These are phyloP conservation scores for Ormyrus thymus DNA, from an alignment of 2,888 invertebrate genomes.

Conservation along the genomic window DNA sequence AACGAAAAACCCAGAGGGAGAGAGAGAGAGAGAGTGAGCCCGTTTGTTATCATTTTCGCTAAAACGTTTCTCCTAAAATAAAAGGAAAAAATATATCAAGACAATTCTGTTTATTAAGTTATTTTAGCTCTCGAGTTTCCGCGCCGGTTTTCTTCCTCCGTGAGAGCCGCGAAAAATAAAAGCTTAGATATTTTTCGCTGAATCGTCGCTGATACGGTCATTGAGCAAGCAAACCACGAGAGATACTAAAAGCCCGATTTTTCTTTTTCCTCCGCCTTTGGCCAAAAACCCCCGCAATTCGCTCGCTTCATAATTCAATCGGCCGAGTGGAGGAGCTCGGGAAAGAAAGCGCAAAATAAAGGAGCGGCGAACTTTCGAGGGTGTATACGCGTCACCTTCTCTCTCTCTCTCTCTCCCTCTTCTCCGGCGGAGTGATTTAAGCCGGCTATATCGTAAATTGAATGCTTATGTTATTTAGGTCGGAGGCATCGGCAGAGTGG, in stretches of 20 bases:
- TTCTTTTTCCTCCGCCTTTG: conserved; percentile 6
- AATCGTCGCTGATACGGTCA: conserved; percentile 37
- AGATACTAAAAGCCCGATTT: conserved; percentile 26
- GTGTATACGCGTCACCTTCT: too few relatives aligned
- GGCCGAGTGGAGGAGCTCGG: not conserved
- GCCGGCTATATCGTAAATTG: conserved; percentile 43
- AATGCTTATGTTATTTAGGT: conserved; percentile 63
- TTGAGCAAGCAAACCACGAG: conserved; percentile 1
- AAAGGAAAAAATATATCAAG: too few relatives aligned
- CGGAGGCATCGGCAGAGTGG: conserved; percentile 67
- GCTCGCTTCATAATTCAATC: conserved; percentile 38
- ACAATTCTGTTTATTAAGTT: not conserved
- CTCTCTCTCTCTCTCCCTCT: too few relatives aligned
- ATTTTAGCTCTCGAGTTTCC: conserved; percentile 13
- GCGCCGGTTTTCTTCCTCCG: not conserved
- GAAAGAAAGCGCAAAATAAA: not conserved
- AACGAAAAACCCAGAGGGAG: too few relatives aligned
- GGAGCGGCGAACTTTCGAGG: not conserved
- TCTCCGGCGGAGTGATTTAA: conserved; percentile 11
- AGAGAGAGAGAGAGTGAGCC: too few relatives aligned
- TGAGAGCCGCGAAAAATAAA: too few relatives aligned
- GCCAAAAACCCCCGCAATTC: conserved; percentile 23
- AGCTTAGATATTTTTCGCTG: conserved; percentile 37
- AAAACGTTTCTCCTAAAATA: too few relatives aligned
- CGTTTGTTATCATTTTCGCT: too few relatives aligned